These are phyloP conservation scores for Pangasius djambal DNA, from an alignment of 2,797 vertebrate species.

Conservation along the genomic window DNA sequence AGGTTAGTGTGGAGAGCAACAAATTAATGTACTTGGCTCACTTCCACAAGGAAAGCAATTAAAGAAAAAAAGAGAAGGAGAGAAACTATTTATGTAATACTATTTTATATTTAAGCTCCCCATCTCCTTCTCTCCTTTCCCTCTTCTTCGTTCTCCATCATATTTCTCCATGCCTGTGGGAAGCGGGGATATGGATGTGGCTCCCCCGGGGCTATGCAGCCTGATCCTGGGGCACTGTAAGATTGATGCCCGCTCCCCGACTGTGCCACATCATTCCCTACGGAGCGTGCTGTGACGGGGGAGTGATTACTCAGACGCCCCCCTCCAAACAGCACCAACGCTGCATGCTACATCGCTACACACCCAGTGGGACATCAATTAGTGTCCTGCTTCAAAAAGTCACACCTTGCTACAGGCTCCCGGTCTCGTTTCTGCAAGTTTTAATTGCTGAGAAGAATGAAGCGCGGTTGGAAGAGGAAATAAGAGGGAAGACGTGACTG, in stretches of 20 bases:
- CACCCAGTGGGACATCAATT: conserved; percentile 53
- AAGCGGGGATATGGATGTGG: conserved; percentile 21
- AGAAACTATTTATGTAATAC: conserved; percentile 22
- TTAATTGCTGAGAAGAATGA: conserved; percentile 53
- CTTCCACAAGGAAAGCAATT: conserved; percentile 42
- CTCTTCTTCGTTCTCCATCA: conserved; percentile 55
- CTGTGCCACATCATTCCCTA: conserved; percentile 78
- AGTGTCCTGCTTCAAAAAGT: conserved; percentile 48
- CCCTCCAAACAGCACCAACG: conserved; percentile 27
- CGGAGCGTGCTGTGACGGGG: conserved; percentile 37
- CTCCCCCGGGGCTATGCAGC: conserved; percentile 70
- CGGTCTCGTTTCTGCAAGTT: conserved; percentile 36
- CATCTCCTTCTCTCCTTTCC: conserved; percentile 26
- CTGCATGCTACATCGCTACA: conserved; percentile 23
- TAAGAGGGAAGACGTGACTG: conserved; percentile 17
- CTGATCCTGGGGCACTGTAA: conserved; percentile 73
- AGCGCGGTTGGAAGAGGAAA: conserved; percentile 55
- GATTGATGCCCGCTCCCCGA: conserved; percentile 79
- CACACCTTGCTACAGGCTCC: conserved; percentile 29
- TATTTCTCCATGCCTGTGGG: conserved; percentile 60
- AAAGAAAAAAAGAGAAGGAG: conserved; percentile 24
- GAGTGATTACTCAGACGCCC: conserved; percentile 71
- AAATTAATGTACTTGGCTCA: conserved; percentile 40
- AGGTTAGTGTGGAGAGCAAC: conserved; percentile 30
- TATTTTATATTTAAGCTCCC: conserved; percentile 42